Base-by-base conservation (phyloP, 2,797 vertebrate genomes). In the Gymnothorax reevesii region DNA sequence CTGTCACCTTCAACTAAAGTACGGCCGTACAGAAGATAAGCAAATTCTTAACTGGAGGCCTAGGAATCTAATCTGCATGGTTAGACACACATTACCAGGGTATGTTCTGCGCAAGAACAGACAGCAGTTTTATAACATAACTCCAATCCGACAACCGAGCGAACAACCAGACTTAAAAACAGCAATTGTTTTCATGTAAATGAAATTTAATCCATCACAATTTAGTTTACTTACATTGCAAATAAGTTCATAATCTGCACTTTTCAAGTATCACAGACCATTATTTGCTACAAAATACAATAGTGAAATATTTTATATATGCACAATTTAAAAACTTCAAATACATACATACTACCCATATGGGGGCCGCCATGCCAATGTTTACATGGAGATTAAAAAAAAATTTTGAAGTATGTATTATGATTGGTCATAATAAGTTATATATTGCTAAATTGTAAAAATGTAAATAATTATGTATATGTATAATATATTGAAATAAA, bases 41-140 rank as follows among this genome's bases (percentile, higher is more conserved):
- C 20, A 15, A 52, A 52, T 42, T 42, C 42, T 77, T 49, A 52
- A 77, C 52, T 77, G 49, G 42, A 77, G 17, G 73, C 73, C 73
- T 52, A 77, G 17, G 73, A 52, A 77, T 52, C 33, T 77, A 77
- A 77, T 77, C 73, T 77, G 73, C 52, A 42, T 77, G 73, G 73
- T 77, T 42, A 77, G 73, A 77, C 13, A 52, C 33, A 77, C 42
- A 77, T 77, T 52, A 77, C 33, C 33, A 52, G 73, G 27, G 25
- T n/a, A 69, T 8, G 22, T 66, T 20, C 69, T 22, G 73, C 42
- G 52, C 15, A 77, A 12, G 15, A 27, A 33, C 13, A 49, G 33
- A 77, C 0, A 17, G 33, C 73, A 33, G 69, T 10, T 33, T 69
- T 69, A 73, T 73, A 73, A 33, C 33, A 27, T 73, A 73, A 73